These are phyloP conservation scores for Limulus polyphemus DNA, from an alignment of 2,888 invertebrate genomes.

Conservation along the genomic window DNA sequence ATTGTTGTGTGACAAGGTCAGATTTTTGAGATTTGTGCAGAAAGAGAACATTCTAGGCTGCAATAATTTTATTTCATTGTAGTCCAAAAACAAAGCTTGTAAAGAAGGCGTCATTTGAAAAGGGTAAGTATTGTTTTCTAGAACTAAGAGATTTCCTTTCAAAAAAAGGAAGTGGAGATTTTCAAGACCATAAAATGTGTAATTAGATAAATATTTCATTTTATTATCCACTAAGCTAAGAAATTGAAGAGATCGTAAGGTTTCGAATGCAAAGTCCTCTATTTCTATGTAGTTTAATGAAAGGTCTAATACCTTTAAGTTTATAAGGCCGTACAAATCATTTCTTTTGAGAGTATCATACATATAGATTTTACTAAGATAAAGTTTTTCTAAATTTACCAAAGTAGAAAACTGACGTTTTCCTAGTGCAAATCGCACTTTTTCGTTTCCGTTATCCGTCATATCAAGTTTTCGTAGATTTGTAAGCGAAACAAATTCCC, in stretches of 20 bases:
- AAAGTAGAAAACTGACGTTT: neutral
- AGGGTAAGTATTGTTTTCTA: neutral
- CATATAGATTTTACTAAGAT: neutral
- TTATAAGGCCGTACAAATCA: slow-evolving; percentile 4
- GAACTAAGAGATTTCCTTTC: neutral
- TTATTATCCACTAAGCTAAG: slow-evolving; percentile 2
- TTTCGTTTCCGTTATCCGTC: neutral
- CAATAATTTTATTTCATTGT: slow-evolving; percentile 5
- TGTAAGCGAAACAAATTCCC: neutral
- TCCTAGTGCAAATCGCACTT: too few relatives aligned
- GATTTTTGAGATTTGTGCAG: neutral
- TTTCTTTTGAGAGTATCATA: neutral
- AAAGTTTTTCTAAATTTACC: slow-evolving; percentile 1
- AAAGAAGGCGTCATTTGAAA: slow-evolving; percentile 2
- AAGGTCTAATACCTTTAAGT: neutral
- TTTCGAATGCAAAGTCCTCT: slow-evolving; percentile 11
- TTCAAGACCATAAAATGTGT: slow-evolving; percentile 6
- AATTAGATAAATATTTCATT: slow-evolving; percentile 4
- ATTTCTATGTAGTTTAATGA: neutral
- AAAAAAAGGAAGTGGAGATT: slow-evolving; percentile 3
- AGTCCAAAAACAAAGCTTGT: neutral
- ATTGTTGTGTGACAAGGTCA: slow-evolving; percentile 2
- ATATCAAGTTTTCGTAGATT: slow-evolving; percentile 3
- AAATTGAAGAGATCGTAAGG: slow-evolving; percentile 3
- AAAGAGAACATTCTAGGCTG: slow-evolving; percentile 2